Percentiles rank a stretch among this genome's conserved stretches.
These are phyloP conservation scores for Oryctolagus cuniculus DNA, from an alignment of 2,113 vertebrate genomes.

Conservation along the genomic window DNA sequence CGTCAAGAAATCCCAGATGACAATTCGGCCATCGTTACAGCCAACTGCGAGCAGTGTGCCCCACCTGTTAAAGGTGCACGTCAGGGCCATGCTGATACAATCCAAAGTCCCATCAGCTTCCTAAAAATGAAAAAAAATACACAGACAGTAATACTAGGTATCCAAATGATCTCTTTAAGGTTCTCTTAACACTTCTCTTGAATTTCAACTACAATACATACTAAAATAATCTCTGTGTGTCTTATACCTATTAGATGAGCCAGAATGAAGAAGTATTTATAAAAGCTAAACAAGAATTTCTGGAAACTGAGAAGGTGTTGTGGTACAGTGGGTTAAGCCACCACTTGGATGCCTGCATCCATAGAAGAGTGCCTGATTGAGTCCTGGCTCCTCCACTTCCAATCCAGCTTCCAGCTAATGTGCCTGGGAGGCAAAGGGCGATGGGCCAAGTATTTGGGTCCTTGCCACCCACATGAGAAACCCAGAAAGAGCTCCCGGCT, in stretches of 20 bases:
- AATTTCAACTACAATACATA: conserved; percentile 34
- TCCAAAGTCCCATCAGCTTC: conserved; percentile 98
- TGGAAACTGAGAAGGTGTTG: too few species aligned
- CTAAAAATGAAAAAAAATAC: conserved; percentile 83
- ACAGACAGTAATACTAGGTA: background rate
- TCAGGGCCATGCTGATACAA: conserved; percentile 99
- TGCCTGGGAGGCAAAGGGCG: too few species aligned
- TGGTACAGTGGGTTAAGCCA: too few species aligned
- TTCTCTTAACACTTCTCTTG: background rate
- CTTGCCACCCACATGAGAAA: too few species aligned
- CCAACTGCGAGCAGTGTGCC: conserved; percentile 97
- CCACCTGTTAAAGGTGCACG: conserved; percentile 99
- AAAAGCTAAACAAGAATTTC: conserved; percentile 29
- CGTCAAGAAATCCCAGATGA: conserved; percentile 99
- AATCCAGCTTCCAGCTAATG: too few species aligned
- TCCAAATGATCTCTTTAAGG: background rate
- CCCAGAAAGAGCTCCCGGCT: too few species aligned
- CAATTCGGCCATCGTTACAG: conserved; percentile 98
- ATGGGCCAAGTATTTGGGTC: too few species aligned
- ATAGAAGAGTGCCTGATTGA: too few species aligned
- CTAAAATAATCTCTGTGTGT: conserved; percentile 18
- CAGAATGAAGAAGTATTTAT: conserved; percentile 48
- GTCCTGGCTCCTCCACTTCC: too few species aligned
- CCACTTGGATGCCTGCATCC: too few species aligned
- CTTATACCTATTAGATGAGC: conserved; percentile 26